Conservation (phyloP, 2,888 invertebrate species). For the Leptinotarsa rubiginosa region DNA sequence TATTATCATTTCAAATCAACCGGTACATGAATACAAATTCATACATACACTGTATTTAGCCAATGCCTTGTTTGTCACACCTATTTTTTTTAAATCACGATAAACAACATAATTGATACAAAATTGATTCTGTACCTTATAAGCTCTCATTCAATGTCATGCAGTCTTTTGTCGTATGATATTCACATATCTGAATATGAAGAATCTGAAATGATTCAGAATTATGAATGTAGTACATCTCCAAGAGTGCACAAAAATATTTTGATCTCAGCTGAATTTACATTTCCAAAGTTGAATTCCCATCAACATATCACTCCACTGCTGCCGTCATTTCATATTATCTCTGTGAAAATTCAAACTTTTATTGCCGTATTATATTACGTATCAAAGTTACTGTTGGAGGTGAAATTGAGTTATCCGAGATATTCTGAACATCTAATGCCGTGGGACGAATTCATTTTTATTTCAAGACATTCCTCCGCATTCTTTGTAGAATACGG, state of each 20-base stretch:
- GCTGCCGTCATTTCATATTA: slow-evolving; percentile 10
- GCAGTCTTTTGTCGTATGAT: too few relatives aligned
- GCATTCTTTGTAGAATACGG: slow-evolving; percentile 14
- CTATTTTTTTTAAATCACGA: too few relatives aligned
- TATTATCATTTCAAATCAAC: too few relatives aligned
- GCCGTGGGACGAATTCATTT: slow-evolving; percentile 31
- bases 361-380: slow-evolving; percentile 26
- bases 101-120: too few relatives aligned
- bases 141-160: too few relatives aligned
- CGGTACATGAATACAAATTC: too few relatives aligned
- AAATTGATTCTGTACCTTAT: too few relatives aligned
- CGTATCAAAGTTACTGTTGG: slow-evolving; percentile 22
- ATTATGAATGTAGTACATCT: too few relatives aligned
- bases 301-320: neutral
- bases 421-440: slow-evolving; percentile 28
- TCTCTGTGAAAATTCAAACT: slow-evolving; percentile 13
- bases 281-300: neutral
- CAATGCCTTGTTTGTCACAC: too few relatives aligned
- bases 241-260: neutral
- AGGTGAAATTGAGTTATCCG: slow-evolving; percentile 29
- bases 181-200: too few relatives aligned
- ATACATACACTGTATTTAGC: too few relatives aligned
- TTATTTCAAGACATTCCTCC: slow-evolving; percentile 15
- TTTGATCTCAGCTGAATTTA: neutral
- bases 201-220: too few relatives aligned